Conservation (phyloP, 2,113 vertebrate species). For the Heterotilapia buettikoferi region DNA sequence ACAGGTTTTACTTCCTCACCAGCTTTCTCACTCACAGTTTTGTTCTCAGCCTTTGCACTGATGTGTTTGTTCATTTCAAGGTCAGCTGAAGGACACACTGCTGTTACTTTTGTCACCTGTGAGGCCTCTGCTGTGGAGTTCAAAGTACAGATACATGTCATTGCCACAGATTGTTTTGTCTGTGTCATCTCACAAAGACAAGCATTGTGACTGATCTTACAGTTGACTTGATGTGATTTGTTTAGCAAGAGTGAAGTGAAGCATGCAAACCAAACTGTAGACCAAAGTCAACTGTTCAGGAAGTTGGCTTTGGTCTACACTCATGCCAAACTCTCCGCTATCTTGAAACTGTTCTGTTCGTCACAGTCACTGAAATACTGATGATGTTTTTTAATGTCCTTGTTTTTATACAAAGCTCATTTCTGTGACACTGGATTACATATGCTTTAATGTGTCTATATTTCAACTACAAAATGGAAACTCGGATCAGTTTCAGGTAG, state of each 20-base stretch:
- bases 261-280: background rate
- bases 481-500: background rate
- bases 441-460: background rate
- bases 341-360: background rate
- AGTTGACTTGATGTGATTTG: background rate
- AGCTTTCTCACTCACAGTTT: conserved; percentile 23
- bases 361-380: background rate
- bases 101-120: background rate
- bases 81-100: background rate
- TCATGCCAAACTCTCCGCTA: background rate
- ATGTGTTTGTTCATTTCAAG: background rate
- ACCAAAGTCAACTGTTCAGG: background rate
- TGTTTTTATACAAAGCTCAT: background rate
- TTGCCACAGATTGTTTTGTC: background rate
- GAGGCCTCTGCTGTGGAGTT: conserved; percentile 7
- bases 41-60: background rate
- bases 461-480: background rate
- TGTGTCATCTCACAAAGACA: background rate
- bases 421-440: background rate
- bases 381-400: background rate
- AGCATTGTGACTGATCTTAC: background rate
- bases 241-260: background rate
- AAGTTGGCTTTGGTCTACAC: background rate
- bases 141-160: background rate
- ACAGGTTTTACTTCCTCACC: conserved; percentile 43